Conservation (phyloP, 2,888 invertebrate genomes). For the Gisinianus flammeolus region DNA sequence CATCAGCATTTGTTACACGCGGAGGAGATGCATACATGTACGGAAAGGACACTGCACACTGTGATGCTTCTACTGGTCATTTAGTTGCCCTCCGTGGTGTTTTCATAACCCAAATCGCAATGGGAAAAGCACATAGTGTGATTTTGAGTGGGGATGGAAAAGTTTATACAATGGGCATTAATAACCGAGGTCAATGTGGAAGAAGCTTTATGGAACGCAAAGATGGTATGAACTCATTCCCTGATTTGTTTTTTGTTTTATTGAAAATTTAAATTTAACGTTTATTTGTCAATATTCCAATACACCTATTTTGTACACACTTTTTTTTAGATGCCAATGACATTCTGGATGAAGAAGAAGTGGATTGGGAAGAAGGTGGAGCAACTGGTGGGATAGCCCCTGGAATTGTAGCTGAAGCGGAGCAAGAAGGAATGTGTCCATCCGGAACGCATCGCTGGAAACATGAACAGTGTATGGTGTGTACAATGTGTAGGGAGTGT, state of each 20-base stretch:
- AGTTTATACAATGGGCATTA: constrained; percentile 94
- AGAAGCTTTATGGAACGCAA: constrained; percentile 63
- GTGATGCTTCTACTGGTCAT: constrained; percentile 72
- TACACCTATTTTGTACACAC: not conserved
- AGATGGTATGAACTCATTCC: constrained; percentile 62
- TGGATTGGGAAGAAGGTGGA: constrained; percentile 59
- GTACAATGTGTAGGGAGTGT: constrained; percentile 89
- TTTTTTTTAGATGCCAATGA: constrained; percentile 62
- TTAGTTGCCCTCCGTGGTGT: constrained; percentile 78
- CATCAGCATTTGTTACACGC: constrained; percentile 88
- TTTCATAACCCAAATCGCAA: constrained; percentile 73
- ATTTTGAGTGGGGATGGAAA: constrained; percentile 85
- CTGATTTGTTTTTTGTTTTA: not conserved
- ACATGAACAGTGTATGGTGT: constrained; percentile 84
- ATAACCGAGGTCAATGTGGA: constrained; percentile 98
- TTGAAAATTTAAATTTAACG: not conserved
- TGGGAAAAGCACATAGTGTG: constrained; percentile 97
- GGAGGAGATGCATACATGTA: constrained; percentile 91
- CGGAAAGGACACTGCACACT: constrained; percentile 89
- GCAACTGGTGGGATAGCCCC: constrained; percentile 58
- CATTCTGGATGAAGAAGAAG: constrained; percentile 67
- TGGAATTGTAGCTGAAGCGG: constrained; percentile 64
- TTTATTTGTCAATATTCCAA: too few species aligned
- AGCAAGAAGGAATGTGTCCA: constrained; percentile 69
- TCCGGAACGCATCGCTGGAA: constrained; percentile 79